Evolutionary conservation across 2,888 invertebrate species (phyloP).

Genomic region (Pammene aurita): DNA sequence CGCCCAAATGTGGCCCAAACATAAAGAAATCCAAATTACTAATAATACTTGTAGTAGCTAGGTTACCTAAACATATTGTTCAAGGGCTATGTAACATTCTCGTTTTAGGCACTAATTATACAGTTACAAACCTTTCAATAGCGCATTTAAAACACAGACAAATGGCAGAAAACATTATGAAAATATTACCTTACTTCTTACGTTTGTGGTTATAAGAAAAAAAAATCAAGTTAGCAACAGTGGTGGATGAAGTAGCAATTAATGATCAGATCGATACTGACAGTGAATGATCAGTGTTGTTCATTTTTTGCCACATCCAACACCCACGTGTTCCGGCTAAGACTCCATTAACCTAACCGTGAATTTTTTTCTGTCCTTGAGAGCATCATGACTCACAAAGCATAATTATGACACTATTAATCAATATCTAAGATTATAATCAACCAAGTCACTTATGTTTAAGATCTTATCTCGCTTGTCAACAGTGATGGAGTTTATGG

Average conservation of each 20-base stretch:
- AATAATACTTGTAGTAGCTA: no score
- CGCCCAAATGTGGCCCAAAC: no score
- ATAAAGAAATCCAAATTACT: no score
- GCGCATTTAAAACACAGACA: no score
- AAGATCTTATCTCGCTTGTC: conserved; percentile 1
- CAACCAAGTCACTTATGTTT: not conserved
- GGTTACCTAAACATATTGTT: no score
- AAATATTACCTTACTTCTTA: not conserved
- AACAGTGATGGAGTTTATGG: conserved; percentile 86
- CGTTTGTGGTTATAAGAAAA: conserved; percentile 6
- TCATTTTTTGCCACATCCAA: not conserved
- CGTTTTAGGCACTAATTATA: no score
- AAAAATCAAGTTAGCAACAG: conserved; percentile 5
- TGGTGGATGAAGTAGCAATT: not conserved
- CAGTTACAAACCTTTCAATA: no score
- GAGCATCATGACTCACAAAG: not conserved
- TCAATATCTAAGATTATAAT: conserved; percentile 6
- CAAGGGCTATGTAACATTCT: no score
- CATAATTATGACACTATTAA: not conserved
- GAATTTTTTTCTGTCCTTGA: conserved; percentile 11
- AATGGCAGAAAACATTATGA: no score
- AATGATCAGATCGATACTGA: conserved; percentile 17
- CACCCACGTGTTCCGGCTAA: conserved; percentile 11
- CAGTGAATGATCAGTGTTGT: conserved; percentile 8
- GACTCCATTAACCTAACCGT: not conserved